Percentiles rank a stretch among this genome's conserved stretches.
Conservation (phyloP, 2,888 invertebrate species). For the Hipparchia sbordonii region DNA sequence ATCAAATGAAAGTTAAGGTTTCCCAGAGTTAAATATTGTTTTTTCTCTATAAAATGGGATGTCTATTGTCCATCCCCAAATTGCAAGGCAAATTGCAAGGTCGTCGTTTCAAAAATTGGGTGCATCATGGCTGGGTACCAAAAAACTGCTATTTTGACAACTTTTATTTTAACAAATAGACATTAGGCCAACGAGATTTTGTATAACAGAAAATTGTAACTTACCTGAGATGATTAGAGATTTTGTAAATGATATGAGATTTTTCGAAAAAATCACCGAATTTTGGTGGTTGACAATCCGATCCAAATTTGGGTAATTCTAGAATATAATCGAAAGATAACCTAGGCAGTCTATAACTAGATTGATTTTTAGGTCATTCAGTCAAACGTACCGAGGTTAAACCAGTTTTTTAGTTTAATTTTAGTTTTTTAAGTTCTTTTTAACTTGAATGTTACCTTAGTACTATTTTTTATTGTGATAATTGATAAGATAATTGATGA, state of each 20-base stretch:
- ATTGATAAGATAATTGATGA: not conserved
- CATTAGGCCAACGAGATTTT: not conserved
- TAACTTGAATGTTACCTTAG: constrained; percentile 5
- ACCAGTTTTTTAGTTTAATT: constrained; percentile 15
- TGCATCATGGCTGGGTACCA: no score
- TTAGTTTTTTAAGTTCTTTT: not conserved
- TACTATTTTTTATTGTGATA: constrained; percentile 17
- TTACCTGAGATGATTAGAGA: constrained; percentile 2
- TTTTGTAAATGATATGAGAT: constrained; percentile 7
- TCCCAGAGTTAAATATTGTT: no score
- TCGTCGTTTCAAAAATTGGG: no score
- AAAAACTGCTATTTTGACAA: no score
- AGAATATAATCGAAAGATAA: not conserved
- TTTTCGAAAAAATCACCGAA: constrained; percentile 3
- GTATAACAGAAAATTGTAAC: not conserved
- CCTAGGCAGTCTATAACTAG: constrained; percentile 12
- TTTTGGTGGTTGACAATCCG: constrained; percentile 1
- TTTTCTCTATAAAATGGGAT: no score
- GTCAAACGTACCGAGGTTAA: constrained; percentile 2
- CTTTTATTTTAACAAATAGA: no score
- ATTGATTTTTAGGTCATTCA: constrained; percentile 14
- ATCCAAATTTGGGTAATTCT: constrained; percentile 7
- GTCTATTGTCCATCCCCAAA: no score
- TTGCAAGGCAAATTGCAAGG: no score
- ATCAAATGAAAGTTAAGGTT: no score